A percentile compares a stretch with the other conserved stretches of the same genome.
phyloP scores from a whole-genome alignment of 53 echinoderm and acorn worm genomes.

The Hippasteria phrygiana region DNA sequence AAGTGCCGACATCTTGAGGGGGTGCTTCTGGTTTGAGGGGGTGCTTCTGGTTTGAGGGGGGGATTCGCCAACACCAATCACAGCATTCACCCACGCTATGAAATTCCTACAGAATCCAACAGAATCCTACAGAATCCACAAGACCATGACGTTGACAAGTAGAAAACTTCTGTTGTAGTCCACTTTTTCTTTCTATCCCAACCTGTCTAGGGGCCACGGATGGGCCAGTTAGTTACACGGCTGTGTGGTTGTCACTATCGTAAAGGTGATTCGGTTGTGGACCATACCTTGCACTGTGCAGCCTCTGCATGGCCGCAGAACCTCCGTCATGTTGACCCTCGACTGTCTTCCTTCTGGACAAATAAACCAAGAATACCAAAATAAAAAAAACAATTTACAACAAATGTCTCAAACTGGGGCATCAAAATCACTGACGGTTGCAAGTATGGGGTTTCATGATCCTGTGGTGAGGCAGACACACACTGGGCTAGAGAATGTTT shows the following conservation, averaged over 20 bases:
- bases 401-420: neutral
- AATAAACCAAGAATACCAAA: neutral
- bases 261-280: neutral
- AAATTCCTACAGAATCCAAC: too few relatives aligned
- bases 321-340: constrained; percentile 64
- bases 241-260: neutral
- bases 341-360: constrained; percentile 43
- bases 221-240: neutral
- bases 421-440: neutral
- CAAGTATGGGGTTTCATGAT: too few relatives aligned
- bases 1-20: neutral
- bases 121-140: too few relatives aligned
- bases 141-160: too few relatives aligned
- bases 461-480: too few relatives aligned
- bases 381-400: neutral
- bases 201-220: neutral
- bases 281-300: constrained; percentile 43
- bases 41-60: neutral
- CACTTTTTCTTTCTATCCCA: neutral
- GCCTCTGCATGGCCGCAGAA: constrained; percentile 45
- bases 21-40: neutral
- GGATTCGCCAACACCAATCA: neutral
- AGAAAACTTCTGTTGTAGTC: too few relatives aligned
- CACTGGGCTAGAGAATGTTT: too few relatives aligned
- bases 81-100: too few relatives aligned